These are phyloP conservation scores for Dyspetes luteomarginatus DNA, from an alignment of 2,888 invertebrate genomes.

Conservation along the genomic window DNA sequence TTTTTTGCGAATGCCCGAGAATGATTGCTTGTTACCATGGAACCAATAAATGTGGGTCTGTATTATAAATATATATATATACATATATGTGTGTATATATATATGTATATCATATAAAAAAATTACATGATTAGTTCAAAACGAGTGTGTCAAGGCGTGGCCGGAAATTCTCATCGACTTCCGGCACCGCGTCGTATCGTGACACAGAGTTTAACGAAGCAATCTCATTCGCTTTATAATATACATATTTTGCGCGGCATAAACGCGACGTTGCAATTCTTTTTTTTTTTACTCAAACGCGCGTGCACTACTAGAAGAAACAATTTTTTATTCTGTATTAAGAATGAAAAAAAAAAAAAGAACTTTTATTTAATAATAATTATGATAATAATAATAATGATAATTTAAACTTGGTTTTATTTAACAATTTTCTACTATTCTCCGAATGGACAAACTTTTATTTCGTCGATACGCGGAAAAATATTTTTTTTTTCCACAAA, in stretches of 20 bases:
- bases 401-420: slow-evolving; percentile 31
- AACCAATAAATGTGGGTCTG: slow-evolving; percentile 43
- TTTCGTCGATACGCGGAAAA: slow-evolving; percentile 15
- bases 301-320: slow-evolving; percentile 27
- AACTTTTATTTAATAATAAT: background rate
- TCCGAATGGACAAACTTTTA: slow-evolving; percentile 18
- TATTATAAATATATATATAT: slow-evolving; percentile 26
- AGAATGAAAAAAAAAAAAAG: slow-evolving; percentile 32
- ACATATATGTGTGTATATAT: slow-evolving; percentile 17
- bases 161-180: slow-evolving; percentile 52
- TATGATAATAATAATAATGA: slow-evolving; percentile 12
- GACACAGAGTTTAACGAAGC: slow-evolving; percentile 50
- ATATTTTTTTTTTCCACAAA: slow-evolving; percentile 44
- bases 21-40: slow-evolving; percentile 49
- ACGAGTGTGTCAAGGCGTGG: slow-evolving; percentile 56
- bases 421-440: slow-evolving; percentile 36
- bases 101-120: slow-evolving; percentile 43
- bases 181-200: slow-evolving; percentile 32
- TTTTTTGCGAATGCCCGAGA: slow-evolving; percentile 65
- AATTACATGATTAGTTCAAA: slow-evolving; percentile 43
- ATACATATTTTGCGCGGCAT: slow-evolving; percentile 39
- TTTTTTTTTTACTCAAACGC: slow-evolving; percentile 31
- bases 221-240: slow-evolving; percentile 49
- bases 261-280: slow-evolving; percentile 14
- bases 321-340: slow-evolving; percentile 32